Evolutionary conservation across 2,113 vertebrate species (phyloP), one percentile per base, ranked within the genome.

Genomic region (Pedionomus torquatus): DNA sequence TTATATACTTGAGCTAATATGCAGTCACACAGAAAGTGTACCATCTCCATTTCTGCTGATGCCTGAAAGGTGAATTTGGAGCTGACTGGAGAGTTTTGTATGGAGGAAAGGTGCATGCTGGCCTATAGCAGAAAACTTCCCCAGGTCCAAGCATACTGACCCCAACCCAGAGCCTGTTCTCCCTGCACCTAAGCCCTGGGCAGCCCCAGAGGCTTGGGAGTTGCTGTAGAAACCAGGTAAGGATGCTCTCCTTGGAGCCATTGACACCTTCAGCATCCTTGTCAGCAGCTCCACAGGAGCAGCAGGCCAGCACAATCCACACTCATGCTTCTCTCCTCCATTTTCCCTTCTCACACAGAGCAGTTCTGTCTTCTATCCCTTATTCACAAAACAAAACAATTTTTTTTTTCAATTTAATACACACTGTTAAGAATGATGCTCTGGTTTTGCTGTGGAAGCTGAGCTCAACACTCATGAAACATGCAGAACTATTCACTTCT

Each of bases 141-240:
- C 13, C 16, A 17, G 19, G 54, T 46, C n/a, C 10, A 20, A 70
- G 49, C 19, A 24, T 28, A 28, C 10, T 35, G 31, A 14, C 9
- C 8, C 23, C 35, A 11, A 5, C 13, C 23, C 15, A 39, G 20
- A 63, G 28, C 28, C 11, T 23, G 12, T 10, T 49, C 13, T 35
- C 6, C 4, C 49, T 49, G 23, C 1, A 0, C 10, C 14, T 0
- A 1, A 84, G n/a, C 18, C 18, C n/a, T 30, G 23, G 44, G 26
- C 19, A 81, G 44, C 10, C 57, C 17, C 23, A 60, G 43, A 75
- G 11, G 10, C 26, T 70, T 64, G 6, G 63, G 26, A 85, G 5
- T 2, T 31, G 19, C 31, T 37, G 9, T 13, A 57, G 30, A 37
- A 75, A 52, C 13, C 2, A 0, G 11, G 7, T 37, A 8, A 58